Evolutionary conservation across 2,888 invertebrate genomes (phyloP).

Genomic region (Tanaodytes sp.): DNA sequence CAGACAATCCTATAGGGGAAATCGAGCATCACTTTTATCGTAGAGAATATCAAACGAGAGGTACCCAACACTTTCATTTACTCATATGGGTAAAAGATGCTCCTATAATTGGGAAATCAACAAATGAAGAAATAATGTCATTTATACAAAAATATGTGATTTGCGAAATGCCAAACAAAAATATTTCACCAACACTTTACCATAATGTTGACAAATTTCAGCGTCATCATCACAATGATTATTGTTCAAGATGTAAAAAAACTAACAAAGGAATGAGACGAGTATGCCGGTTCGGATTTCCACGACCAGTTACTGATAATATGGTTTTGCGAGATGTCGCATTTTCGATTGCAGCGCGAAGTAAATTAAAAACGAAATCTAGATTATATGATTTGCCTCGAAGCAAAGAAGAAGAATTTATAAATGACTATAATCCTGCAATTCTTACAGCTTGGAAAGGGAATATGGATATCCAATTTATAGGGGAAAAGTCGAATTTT

Average conservation of each 20-base stretch:
- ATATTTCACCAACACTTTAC: not conserved
- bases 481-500: too few relatives aligned
- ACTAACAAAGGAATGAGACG: too few relatives aligned
- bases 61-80: slow-evolving; percentile 42
- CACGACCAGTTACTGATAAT: not conserved
- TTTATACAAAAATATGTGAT: slow-evolving; percentile 52
- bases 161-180: slow-evolving; percentile 20
- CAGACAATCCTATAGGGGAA: not conserved
- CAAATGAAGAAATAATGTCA: not conserved
- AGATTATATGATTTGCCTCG: too few relatives aligned
- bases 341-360: too few relatives aligned
- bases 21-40: not conserved
- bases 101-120: slow-evolving; percentile 54
- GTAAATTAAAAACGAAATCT: too few relatives aligned
- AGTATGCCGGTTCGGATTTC: not conserved
- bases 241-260: not conserved
- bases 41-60: slow-evolving; percentile 4
- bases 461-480: too few relatives aligned
- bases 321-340: not conserved
- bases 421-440: too few relatives aligned
- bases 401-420: too few relatives aligned
- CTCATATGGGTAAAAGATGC: slow-evolving; percentile 63
- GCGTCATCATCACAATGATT: not conserved
- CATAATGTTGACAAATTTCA: not conserved
- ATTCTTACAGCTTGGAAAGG: too few relatives aligned